Conservation (phyloP, 2,797 vertebrate species). For the Micropoecilia bifurca region DNA sequence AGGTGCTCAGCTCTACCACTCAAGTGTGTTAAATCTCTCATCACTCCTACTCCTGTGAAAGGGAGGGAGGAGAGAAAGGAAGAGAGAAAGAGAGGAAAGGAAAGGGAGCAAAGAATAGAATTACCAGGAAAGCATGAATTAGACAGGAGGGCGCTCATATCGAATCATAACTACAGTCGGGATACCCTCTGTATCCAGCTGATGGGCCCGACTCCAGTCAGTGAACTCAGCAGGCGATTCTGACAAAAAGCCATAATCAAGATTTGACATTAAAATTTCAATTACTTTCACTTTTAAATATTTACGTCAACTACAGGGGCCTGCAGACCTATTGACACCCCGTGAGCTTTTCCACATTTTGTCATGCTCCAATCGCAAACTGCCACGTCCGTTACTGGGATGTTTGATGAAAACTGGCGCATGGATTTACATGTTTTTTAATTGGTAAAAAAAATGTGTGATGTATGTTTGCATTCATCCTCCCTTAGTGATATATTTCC, state of each 20-base stretch:
- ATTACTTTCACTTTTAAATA: background rate
- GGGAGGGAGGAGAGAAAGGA: constrained; percentile 15
- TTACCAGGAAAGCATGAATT: constrained; percentile 44
- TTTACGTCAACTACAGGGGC: too few relatives aligned
- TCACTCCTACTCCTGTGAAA: constrained; percentile 40
- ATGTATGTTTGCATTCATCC: background rate
- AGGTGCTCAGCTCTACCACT: constrained; percentile 41
- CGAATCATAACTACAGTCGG: constrained; percentile 40
- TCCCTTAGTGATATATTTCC: background rate
- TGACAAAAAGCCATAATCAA: background rate
- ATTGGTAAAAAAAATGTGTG: background rate
- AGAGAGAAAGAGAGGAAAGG: constrained; percentile 20
- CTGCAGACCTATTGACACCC: background rate
- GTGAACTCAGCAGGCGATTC: background rate
- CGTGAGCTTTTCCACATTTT: background rate
- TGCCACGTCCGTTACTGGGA: background rate
- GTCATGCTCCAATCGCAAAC: background rate
- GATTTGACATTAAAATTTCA: background rate
- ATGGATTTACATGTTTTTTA: background rate
- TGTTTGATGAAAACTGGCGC: background rate
- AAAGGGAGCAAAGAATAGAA: constrained; percentile 48
- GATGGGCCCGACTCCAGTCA: constrained; percentile 20
- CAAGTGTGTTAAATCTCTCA: constrained; percentile 65
- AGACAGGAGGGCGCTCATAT: constrained; percentile 44
- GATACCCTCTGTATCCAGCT: constrained; percentile 24